Evolutionary conservation across 2,113 vertebrate genomes (phyloP).

Genomic region (Scortum barcoo): DNA sequence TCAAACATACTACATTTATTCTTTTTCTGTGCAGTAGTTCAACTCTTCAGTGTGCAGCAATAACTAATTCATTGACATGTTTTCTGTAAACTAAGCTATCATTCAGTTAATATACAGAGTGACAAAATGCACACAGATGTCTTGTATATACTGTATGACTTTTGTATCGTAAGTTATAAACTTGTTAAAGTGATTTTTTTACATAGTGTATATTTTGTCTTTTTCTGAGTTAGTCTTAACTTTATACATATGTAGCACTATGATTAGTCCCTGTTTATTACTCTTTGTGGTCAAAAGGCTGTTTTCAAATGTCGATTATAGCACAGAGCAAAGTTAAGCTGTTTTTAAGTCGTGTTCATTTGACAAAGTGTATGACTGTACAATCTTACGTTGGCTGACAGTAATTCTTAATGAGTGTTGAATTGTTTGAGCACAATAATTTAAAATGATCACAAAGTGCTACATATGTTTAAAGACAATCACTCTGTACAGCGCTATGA

Average conservation of each 20-base stretch:
- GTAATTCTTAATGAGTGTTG: neutral
- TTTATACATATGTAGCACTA: conserved; percentile 34
- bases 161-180: conserved; percentile 40
- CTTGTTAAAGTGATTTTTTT: conserved; percentile 26
- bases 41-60: conserved; percentile 1
- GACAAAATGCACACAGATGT: conserved; percentile 28
- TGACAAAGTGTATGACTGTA: conserved; percentile 15
- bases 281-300: neutral
- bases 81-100: conserved; percentile 21
- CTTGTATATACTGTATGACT: conserved; percentile 31
- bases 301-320: neutral
- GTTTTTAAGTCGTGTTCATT: conserved; percentile 14
- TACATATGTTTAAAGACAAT: conserved; percentile 1
- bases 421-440: neutral
- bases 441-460: conserved; percentile 6
- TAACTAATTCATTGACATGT: conserved; percentile 7
- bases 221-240: conserved; percentile 1
- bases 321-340: conserved; percentile 4
- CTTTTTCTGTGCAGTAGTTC: neutral
- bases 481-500: conserved; percentile 2
- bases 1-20: conserved; percentile 6
- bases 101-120: conserved; percentile 38
- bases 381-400: neutral
- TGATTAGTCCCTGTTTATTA: conserved; percentile 15
- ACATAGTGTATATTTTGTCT: conserved; percentile 26